Evolutionary conservation across 1,140 invertebrate genomes (phyloP).

Genomic region (Ceratosolen solmsi): DNA sequence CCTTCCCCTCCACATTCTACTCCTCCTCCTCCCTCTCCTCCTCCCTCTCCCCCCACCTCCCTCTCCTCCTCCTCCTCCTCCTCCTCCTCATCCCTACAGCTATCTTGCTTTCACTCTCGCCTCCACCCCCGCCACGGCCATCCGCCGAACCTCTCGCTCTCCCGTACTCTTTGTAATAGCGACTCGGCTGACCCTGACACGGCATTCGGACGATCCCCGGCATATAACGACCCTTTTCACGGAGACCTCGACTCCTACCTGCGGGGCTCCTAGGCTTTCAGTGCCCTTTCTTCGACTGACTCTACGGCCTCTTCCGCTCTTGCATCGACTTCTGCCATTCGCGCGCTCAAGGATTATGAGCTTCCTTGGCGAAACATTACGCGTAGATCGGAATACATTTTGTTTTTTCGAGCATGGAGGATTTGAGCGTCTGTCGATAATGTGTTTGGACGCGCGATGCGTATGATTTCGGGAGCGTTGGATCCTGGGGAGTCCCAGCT

Average conservation of each 20-base stretch:
- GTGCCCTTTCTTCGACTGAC: neutral
- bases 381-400: neutral
- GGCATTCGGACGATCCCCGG: neutral
- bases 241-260: conserved; percentile 38
- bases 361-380: conserved; percentile 22
- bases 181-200: neutral
- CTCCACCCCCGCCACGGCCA: neutral
- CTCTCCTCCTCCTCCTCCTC: too few species aligned
- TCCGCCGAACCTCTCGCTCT: neutral
- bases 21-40: conserved; percentile 5
- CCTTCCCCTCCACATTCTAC: neutral
- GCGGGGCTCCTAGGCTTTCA: conserved; percentile 7
- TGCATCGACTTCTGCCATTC: conserved; percentile 9
- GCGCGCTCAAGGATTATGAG: conserved; percentile 17
- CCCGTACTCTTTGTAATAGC: neutral
- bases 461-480: neutral
- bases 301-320: neutral
- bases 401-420: neutral
- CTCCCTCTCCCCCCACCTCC: neutral
- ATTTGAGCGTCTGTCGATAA: neutral
- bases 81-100: too few species aligned
- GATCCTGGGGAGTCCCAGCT: neutral
- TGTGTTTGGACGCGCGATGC: conserved; percentile 1
- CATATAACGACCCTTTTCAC: conserved; percentile 37
- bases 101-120: too few species aligned